Percentiles rank a stretch among this genome's conserved stretches.
Conservation (phyloP, 2,113 vertebrate genomes). For the Osmerus mordax region DNA sequence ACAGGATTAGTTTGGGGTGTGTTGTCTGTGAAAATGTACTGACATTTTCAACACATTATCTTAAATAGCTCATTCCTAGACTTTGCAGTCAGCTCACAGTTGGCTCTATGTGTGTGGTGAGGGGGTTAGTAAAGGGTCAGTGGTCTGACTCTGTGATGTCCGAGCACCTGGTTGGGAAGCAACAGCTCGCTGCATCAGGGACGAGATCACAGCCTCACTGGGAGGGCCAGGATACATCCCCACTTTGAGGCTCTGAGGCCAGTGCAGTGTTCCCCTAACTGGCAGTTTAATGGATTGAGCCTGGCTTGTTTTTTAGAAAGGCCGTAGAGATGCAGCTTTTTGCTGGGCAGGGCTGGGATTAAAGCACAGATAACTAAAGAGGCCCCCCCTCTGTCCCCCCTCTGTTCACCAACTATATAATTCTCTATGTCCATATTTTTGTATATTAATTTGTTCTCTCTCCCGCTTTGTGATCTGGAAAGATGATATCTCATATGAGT, state of each 20-base stretch:
- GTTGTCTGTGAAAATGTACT: too few relatives aligned
- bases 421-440: neutral
- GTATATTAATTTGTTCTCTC: neutral
- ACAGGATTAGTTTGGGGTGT: too few relatives aligned
- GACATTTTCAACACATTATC: conserved; percentile 1
- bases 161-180: conserved; percentile 36
- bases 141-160: neutral
- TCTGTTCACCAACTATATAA: neutral
- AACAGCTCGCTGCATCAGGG: conserved; percentile 36
- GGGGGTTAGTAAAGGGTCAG: conserved; percentile 1
- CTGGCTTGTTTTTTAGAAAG: conserved; percentile 33
- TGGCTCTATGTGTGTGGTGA: neutral
- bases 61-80: neutral
- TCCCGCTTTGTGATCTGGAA: neutral
- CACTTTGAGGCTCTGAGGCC: conserved; percentile 55
- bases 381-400: neutral
- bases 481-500: neutral
- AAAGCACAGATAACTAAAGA: conserved; percentile 28
- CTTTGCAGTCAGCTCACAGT: neutral
- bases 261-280: conserved; percentile 46
- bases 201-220: conserved; percentile 37
- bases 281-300: conserved; percentile 59
- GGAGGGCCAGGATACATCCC: conserved; percentile 49
- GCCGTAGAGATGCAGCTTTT: conserved; percentile 44
- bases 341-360: conserved; percentile 34